Evolutionary conservation across 2,888 invertebrate genomes (phyloP).

Genomic region (Lepeophtheirus nordmannii): DNA sequence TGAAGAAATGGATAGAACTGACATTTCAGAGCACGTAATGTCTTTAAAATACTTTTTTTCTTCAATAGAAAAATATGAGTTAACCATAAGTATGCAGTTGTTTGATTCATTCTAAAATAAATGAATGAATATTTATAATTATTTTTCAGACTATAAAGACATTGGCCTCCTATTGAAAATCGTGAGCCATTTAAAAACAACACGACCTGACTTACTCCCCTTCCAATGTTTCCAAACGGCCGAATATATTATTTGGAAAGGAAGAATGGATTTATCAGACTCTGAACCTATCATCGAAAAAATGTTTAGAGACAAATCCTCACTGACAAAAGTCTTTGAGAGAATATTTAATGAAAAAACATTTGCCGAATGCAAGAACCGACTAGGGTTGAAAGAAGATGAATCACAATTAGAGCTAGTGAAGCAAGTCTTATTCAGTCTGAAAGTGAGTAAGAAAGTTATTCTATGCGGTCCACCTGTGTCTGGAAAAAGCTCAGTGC

Average conservation of each 20-base stretch:
- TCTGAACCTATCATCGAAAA: not conserved
- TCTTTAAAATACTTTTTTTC: too few species aligned
- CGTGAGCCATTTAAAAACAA: too few species aligned
- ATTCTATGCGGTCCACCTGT: constrained; percentile 14
- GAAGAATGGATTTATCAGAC: constrained; percentile 1
- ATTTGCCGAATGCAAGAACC: not conserved
- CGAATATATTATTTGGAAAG: not conserved
- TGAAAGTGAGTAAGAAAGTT: not conserved
- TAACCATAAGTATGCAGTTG: too few species aligned
- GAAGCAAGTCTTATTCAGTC: not conserved
- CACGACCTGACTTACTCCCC: too few species aligned
- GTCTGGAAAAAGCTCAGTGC: not conserved
- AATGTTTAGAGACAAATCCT: not conserved
- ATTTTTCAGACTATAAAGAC: too few species aligned
- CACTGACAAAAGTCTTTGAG: not conserved
- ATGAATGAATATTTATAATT: too few species aligned
- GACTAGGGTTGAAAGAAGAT: not conserved
- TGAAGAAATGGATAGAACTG: too few species aligned
- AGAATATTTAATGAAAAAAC: not conserved
- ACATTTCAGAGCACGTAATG: too few species aligned
- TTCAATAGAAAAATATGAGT: too few species aligned
- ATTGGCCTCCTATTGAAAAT: too few species aligned
- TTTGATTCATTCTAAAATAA: too few species aligned
- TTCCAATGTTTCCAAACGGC: not conserved
- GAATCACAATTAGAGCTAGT: not conserved